These are phyloP conservation scores for Adela reaumurella DNA, from an alignment of 2,888 invertebrate species.

Conservation along the genomic window DNA sequence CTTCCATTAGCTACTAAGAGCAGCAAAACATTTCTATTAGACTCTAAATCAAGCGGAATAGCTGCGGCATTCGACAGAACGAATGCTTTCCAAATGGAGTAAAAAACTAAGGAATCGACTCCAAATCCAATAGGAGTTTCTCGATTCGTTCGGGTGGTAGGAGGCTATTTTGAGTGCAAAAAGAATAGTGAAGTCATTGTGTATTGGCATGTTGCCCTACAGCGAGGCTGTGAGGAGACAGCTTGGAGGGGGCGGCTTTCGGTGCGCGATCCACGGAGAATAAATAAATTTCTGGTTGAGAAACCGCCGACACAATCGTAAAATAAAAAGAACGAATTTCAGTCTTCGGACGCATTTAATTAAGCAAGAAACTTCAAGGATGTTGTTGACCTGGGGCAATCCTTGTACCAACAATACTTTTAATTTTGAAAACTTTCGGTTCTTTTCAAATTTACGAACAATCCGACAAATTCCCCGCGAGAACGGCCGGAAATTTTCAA, in stretches of 20 bases:
- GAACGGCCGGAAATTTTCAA: too few species aligned
- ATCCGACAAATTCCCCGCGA: too few species aligned
- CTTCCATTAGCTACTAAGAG: background rate
- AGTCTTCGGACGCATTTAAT: too few species aligned
- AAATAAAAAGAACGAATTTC: too few species aligned
- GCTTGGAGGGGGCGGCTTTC: background rate
- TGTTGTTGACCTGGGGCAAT: too few species aligned
- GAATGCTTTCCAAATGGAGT: background rate
- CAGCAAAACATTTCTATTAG: slow-evolving; percentile 14
- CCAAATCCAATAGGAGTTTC: background rate
- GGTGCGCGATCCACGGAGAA: too few species aligned
- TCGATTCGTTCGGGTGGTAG: background rate
- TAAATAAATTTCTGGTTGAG: too few species aligned
- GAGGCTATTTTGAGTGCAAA: background rate
- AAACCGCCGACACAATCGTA: too few species aligned
- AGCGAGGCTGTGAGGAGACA: background rate
- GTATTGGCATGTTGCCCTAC: background rate
- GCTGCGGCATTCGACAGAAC: slow-evolving; percentile 1
- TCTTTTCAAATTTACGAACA: too few species aligned
- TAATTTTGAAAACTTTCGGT: too few species aligned
- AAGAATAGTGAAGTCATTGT: background rate
- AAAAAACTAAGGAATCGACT: background rate
- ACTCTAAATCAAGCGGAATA: slow-evolving; percentile 15
- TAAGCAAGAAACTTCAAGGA: too few species aligned
- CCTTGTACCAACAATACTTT: too few species aligned